Conservation (phyloP, 1,140 invertebrate species). For the Drosophila athabasca region DNA sequence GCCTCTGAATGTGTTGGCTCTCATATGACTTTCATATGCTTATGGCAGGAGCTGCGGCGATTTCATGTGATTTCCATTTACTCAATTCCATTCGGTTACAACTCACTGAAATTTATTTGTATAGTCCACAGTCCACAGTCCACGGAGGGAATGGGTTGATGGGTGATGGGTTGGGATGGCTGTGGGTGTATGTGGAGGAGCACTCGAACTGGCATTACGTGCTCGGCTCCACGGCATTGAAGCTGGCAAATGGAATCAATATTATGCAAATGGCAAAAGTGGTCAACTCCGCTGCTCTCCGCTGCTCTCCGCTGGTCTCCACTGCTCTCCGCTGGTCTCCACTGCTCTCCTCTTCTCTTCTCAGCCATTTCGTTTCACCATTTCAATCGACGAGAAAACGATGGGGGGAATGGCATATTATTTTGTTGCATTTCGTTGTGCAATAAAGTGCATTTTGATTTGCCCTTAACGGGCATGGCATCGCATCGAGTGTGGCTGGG, state of each 20-base stretch:
- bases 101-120: slow-evolving; percentile 63
- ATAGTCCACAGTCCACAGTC: slow-evolving; percentile 20
- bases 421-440: slow-evolving; percentile 56
- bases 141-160: slow-evolving; percentile 32
- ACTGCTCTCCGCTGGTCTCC: background rate
- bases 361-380: slow-evolving; percentile 35
- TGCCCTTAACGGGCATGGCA: slow-evolving; percentile 49
- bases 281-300: slow-evolving; percentile 17
- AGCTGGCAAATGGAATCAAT: slow-evolving; percentile 58
- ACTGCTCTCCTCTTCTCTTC: background rate
- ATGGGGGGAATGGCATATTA: slow-evolving; percentile 51
- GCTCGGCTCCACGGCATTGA: slow-evolving; percentile 23
- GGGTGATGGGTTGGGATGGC: slow-evolving; percentile 6
- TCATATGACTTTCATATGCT: slow-evolving; percentile 52
- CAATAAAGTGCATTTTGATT: slow-evolving; percentile 72
- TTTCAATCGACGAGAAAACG: slow-evolving; percentile 61
- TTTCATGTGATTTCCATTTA: slow-evolving; percentile 51
- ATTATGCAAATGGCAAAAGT: slow-evolving; percentile 71
- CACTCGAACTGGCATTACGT: slow-evolving; percentile 47
- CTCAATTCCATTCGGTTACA: slow-evolving; percentile 42
- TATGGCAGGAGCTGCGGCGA: slow-evolving; percentile 9
- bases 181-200: slow-evolving; percentile 14
- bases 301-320: slow-evolving; percentile 1
- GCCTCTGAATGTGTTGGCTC: slow-evolving; percentile 33
- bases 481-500: slow-evolving; percentile 24